A percentile compares a stretch with the other conserved stretches of the same genome.
Conservation (phyloP, 30 jellyfish, hydroid and myxozoan species). For the Pelagia noctiluca region DNA sequence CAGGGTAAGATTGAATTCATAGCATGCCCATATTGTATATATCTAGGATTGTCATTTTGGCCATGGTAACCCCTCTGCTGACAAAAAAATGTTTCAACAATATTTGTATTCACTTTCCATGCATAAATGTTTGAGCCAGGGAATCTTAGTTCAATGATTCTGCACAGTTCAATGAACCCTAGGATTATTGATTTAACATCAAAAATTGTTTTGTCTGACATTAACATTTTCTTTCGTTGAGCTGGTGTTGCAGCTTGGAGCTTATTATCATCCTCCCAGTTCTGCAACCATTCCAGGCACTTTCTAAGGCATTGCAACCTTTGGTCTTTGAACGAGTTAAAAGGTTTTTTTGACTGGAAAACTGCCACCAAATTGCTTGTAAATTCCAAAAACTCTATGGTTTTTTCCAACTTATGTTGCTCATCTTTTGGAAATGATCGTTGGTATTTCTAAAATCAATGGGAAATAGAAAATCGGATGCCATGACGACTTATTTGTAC, state of each 20-base stretch:
- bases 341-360: conserved; percentile 11
- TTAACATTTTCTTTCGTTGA: background rate
- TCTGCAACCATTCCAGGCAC: conserved; percentile 11
- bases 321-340: background rate
- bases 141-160: background rate
- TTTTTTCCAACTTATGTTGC: background rate
- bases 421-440: conserved; percentile 1
- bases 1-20: conserved; percentile 14
- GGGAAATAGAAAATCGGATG: conserved; percentile 1
- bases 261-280: conserved; percentile 19
- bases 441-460: background rate
- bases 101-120: conserved; percentile 6
- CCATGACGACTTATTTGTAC: conserved; percentile 1
- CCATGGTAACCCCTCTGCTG: conserved; percentile 29
- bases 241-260: conserved; percentile 8
- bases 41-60: conserved; percentile 21
- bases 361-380: conserved; percentile 30
- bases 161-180: conserved; percentile 29
- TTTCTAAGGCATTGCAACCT: conserved; percentile 5
- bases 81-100: conserved; percentile 19
- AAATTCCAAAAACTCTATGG: conserved; percentile 8
- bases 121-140: conserved; percentile 9
- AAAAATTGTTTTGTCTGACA: conserved; percentile 19
- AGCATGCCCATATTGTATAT: conserved; percentile 1
- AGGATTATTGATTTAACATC: background rate